These are phyloP conservation scores for Bombus polaris DNA, from an alignment of 1,140 invertebrate genomes.

Conservation along the genomic window DNA sequence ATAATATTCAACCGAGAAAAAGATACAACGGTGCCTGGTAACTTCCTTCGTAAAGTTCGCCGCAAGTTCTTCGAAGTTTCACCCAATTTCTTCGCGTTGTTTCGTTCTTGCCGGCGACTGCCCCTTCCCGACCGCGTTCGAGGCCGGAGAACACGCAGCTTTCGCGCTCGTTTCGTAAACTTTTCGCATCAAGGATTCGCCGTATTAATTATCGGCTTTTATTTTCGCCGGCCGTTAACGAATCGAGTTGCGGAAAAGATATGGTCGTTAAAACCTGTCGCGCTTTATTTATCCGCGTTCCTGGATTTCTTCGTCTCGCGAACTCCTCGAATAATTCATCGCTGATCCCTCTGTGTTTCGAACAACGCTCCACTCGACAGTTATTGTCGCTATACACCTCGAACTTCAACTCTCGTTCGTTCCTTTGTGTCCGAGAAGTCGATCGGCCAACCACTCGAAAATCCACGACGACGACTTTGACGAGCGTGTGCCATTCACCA, in stretches of 20 bases:
- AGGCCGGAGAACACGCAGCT: not conserved
- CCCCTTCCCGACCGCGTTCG: not conserved
- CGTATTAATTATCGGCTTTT: conserved; percentile 18
- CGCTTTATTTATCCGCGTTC: not conserved
- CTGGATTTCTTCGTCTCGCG: not conserved
- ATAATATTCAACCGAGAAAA: conserved; percentile 2
- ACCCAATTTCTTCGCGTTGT: conserved; percentile 29
- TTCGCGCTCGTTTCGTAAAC: not conserved
- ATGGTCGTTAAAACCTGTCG: not conserved
- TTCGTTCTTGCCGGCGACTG: not conserved
- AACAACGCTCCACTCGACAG: conserved; percentile 5
- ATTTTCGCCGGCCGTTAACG: no score
- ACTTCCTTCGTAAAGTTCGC: not conserved
- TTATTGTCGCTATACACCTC: not conserved
- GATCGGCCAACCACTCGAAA: conserved; percentile 43
- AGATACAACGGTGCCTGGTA: not conserved
- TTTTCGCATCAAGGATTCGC: conserved; percentile 6
- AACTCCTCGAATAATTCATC: not conserved
- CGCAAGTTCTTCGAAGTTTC: conserved; percentile 11
- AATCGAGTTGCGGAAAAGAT: no score
- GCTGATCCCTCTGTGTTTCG: not conserved
- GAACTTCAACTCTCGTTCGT: not conserved
- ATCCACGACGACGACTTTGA: conserved; percentile 51
- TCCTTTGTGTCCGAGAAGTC: conserved; percentile 24
- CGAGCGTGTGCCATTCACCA: conserved; percentile 27